These are phyloP conservation scores for Artemia sinica DNA, from an alignment of 2,888 invertebrate genomes.

Conservation along the genomic window DNA sequence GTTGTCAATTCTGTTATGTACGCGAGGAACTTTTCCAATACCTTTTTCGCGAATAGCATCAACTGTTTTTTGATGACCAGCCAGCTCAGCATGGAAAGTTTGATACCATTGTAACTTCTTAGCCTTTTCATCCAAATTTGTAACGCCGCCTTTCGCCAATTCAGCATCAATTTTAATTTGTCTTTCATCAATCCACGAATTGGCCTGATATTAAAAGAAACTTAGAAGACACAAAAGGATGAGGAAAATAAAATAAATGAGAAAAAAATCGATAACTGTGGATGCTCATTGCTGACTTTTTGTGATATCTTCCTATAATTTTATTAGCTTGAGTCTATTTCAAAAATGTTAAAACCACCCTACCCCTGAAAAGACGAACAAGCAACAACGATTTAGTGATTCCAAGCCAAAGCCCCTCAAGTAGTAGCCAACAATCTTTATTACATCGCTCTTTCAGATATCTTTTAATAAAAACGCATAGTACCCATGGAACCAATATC, in stretches of 20 bases:
- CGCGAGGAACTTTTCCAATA: no score
- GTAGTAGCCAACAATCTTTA: no score
- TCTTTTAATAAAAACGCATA: no score
- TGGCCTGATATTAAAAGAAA: slow-evolving; percentile 37
- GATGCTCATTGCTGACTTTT: no score
- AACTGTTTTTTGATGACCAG: slow-evolving; percentile 68
- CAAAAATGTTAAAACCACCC: slow-evolving; percentile 13
- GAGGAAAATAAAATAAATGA: slow-evolving; percentile 17
- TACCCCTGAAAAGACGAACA: slow-evolving; percentile 12
- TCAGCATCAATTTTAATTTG: slow-evolving; percentile 67
- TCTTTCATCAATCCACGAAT: slow-evolving; percentile 80
- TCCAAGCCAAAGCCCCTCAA: no score
- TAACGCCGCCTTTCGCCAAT: slow-evolving; percentile 51
- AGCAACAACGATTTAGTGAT: background rate
- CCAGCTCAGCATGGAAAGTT: slow-evolving; percentile 78
- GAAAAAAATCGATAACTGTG: background rate
- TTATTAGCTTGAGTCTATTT: no score
- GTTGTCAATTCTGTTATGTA: no score
- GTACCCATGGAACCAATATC: no score
- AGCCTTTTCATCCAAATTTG: slow-evolving; percentile 76
- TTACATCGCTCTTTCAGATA: no score
- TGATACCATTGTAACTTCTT: slow-evolving; percentile 85
- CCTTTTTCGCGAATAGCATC: slow-evolving; percentile 49
- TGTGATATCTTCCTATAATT: no score
- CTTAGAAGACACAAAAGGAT: slow-evolving; percentile 6